Evolutionary conservation across 1,140 invertebrate genomes (phyloP).

Genomic region (Battus philenor): DNA sequence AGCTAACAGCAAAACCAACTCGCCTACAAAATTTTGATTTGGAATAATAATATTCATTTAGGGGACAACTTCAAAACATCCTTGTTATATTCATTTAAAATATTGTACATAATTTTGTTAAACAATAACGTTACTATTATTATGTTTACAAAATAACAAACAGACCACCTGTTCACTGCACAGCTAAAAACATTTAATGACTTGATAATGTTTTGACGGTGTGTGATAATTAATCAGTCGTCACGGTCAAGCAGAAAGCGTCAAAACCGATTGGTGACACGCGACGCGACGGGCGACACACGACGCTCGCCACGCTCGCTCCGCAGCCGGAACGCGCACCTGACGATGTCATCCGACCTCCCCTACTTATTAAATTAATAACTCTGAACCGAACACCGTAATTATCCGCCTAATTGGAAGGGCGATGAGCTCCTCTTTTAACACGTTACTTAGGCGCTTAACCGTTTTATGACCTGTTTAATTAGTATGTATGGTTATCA

Average conservation of each 20-base stretch:
- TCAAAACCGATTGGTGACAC: neutral
- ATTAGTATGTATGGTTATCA: slow-evolving; percentile 35
- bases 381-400: slow-evolving; percentile 66
- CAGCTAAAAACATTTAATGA: no score
- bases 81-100: no score
- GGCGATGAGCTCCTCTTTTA: slow-evolving; percentile 66
- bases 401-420: slow-evolving; percentile 70
- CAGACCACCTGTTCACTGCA: no score
- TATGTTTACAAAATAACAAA: no score
- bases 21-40: no score
- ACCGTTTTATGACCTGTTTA: slow-evolving; percentile 66
- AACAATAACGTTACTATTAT: no score
- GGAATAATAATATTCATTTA: no score
- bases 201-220: neutral
- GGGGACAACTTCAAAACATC: no score
- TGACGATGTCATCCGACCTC: slow-evolving; percentile 57
- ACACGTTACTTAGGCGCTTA: slow-evolving; percentile 64
- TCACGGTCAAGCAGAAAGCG: slow-evolving; percentile 4
- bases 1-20: no score
- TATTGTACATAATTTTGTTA: no score
- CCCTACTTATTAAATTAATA: slow-evolving; percentile 74
- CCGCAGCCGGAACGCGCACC: slow-evolving; percentile 32
- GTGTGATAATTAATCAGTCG: slow-evolving; percentile 1
- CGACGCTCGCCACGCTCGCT: slow-evolving; percentile 26
- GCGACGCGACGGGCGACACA: slow-evolving; percentile 14